Evolutionary conservation across 2,113 vertebrate genomes (phyloP), one percentile per base, ranked within the genome.

Genomic region (Orientallactaga bullata): DNA sequence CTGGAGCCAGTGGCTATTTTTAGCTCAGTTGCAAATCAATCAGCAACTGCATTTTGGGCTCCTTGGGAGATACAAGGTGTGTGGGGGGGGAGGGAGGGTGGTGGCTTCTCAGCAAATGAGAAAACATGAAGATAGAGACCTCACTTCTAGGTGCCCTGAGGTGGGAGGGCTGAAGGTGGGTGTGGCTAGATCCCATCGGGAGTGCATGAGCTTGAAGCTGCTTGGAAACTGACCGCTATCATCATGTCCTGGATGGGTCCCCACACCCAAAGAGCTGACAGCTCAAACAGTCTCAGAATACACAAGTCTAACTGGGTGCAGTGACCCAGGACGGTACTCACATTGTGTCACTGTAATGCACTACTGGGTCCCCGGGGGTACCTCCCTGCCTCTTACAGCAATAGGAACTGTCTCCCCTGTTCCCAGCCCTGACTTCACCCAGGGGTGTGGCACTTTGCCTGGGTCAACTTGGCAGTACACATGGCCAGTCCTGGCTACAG

Each of bases 1-100:
- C 97, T 97, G 96, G 94, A 98, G 97, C 96, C 97, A 95, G 95
- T 83, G 89, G 98, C 97, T 98, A 98, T 98, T 98, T 98, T 98
- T 98, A 98, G 98, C 97, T 94, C 12, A 20, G 88, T 87, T 96
- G 95, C 63, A 93, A 97, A 98, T 98, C 98, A 98, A 97, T 97
- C 96, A 91, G 97, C 97, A 97, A 97, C 96, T 97, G 97, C 97
- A 92, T 97, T 97, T 82, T 94, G 63, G 61, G 51, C 95, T 85
- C 51, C 96, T 96, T 17, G 39, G 92, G 94, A 97, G 96, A 97
- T 79, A 95, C 80, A 78, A 96, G 95, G 93, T 86, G 89, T 80
- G 24, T 85, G 86, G 18, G 47, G 61, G n/a, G n/a, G 69, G 11
- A 17, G 10, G 58, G 28, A n/a, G 85, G 18, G 11, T 26, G 3